Evolutionary conservation across 2,888 invertebrate genomes (phyloP).

Genomic region (Prosopocoilus inquinatus): DNA sequence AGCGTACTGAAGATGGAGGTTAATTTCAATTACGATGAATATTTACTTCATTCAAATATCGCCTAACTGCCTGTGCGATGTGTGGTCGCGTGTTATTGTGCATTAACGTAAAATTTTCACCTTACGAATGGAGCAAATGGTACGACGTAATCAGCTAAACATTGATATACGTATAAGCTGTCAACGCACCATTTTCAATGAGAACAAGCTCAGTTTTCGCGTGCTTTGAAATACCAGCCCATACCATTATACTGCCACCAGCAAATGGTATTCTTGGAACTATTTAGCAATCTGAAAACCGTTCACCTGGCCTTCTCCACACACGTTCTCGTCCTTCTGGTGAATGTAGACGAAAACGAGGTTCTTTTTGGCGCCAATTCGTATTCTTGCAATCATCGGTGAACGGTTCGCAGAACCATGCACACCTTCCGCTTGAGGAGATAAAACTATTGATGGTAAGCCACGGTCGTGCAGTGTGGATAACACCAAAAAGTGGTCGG

Average conservation of each 20-base stretch:
- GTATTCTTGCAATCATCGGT: not conserved
- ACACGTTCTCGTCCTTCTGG: conserved; percentile 6
- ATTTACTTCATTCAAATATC: too few relatives aligned
- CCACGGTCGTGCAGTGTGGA: not conserved
- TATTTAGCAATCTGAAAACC: not conserved
- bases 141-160: not conserved
- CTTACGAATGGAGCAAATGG: conserved; percentile 3
- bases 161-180: not conserved
- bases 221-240: not conserved
- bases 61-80: too few relatives aligned
- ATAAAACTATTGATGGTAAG: not conserved
- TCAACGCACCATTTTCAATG: conserved; percentile 1
- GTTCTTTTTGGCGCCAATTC: conserved; percentile 1
- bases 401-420: not conserved
- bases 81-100: too few relatives aligned
- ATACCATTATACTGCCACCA: conserved; percentile 1
- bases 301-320: conserved; percentile 6
- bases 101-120: too few relatives aligned
- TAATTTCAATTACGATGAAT: too few relatives aligned
- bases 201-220: conserved; percentile 1
- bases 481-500: not conserved
- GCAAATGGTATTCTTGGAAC: not conserved
- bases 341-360: conserved; percentile 8
- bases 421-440: too few relatives aligned
- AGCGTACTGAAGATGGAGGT: too few relatives aligned